A percentile compares a stretch with the other conserved stretches of the same genome.
Evolutionary conservation across 2,113 vertebrate species (phyloP).

Genomic region (Pangasianodon hypophthalmus): DNA sequence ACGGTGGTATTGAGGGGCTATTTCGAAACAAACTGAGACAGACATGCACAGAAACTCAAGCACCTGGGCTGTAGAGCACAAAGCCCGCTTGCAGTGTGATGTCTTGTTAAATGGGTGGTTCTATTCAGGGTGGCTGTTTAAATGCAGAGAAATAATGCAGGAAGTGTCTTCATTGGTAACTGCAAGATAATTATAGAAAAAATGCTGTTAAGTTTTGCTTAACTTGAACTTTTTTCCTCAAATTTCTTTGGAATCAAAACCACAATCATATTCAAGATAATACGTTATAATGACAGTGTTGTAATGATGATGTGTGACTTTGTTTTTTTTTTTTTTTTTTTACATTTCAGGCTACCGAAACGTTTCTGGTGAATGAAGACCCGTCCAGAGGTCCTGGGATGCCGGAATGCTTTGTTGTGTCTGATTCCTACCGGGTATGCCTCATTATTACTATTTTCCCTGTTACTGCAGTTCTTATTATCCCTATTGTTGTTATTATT

Average conservation of each 20-base stretch:
- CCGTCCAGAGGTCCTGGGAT: slow-evolving; percentile 79
- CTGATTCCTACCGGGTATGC: slow-evolving; percentile 82
- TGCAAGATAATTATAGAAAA: slow-evolving; percentile 2
- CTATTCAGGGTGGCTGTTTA: slow-evolving; percentile 17
- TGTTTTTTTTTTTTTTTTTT: slow-evolving; percentile 53
- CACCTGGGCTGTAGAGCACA: slow-evolving; percentile 21
- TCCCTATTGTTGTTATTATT: slow-evolving; percentile 55
- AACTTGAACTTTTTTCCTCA: neutral
- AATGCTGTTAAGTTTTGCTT: neutral
- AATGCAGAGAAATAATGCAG: slow-evolving; percentile 5
- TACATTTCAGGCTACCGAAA: slow-evolving; percentile 78
- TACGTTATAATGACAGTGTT: neutral
- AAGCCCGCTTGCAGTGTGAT: slow-evolving; percentile 8
- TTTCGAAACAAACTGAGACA: slow-evolving; percentile 33
- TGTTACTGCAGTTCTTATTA: slow-evolving; percentile 55
- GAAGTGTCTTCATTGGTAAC: neutral
- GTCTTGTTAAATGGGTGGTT: slow-evolving; percentile 34
- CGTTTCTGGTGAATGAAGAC: slow-evolving; percentile 81
- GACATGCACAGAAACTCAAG: slow-evolving; percentile 22
- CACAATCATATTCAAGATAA: neutral
- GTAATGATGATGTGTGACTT: neutral
- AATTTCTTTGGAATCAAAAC: neutral
- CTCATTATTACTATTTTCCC: slow-evolving; percentile 52
- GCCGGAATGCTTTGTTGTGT: slow-evolving; percentile 82
- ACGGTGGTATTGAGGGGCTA: slow-evolving; percentile 26